Conservation (phyloP, 2,888 invertebrate genomes). For the Meteorus colon region DNA sequence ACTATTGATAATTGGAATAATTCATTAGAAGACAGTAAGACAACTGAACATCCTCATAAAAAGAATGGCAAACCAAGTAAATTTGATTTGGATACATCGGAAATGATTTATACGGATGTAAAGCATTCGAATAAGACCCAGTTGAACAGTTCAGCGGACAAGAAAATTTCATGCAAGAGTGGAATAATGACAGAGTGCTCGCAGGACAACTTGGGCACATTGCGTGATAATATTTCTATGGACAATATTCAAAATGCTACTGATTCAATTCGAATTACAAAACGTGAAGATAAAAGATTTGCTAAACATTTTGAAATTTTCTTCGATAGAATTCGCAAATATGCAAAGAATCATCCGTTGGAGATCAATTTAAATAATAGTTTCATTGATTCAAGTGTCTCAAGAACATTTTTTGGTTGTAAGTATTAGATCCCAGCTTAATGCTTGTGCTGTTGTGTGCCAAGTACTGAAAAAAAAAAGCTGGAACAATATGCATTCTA, state of each 20-base stretch:
- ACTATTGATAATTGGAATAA: constrained; percentile 1
- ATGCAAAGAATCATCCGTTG: constrained; percentile 78
- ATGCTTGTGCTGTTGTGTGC: neutral
- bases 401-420: constrained; percentile 70
- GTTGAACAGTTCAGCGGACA: constrained; percentile 38
- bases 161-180: constrained; percentile 42
- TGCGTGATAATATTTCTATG: constrained; percentile 77
- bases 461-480: neutral
- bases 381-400: constrained; percentile 59
- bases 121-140: constrained; percentile 10
- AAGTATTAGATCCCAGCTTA: constrained; percentile 53
- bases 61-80: constrained; percentile 63
- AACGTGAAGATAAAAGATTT: constrained; percentile 49
- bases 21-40: neutral
- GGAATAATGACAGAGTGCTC: constrained; percentile 57
- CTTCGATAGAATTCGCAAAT: constrained; percentile 77
- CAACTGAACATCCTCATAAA: constrained; percentile 49
- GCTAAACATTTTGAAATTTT: constrained; percentile 69
- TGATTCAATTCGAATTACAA: constrained; percentile 75
- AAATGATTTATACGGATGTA: constrained; percentile 62
- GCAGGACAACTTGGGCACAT: constrained; percentile 72
- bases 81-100: constrained; percentile 63
- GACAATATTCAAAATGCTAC: constrained; percentile 77
- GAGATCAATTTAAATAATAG: constrained; percentile 80
- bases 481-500: neutral